These are phyloP conservation scores for Thymelicus sylvestris DNA, from an alignment of 2,888 invertebrate species.

Conservation along the genomic window DNA sequence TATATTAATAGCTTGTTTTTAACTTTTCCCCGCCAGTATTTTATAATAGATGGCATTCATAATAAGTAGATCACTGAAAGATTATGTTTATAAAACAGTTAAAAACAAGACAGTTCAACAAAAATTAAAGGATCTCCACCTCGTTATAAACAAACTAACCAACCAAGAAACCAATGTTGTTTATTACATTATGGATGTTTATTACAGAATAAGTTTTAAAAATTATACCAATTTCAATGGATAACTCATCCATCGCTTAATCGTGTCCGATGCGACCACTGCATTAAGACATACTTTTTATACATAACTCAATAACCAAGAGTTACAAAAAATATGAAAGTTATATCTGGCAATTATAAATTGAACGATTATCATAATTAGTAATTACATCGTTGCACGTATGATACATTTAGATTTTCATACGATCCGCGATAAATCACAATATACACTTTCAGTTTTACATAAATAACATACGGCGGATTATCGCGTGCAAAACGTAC, in stretches of 20 bases:
- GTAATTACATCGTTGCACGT: constrained; percentile 32
- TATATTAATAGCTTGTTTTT: too few relatives aligned
- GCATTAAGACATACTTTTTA: neutral
- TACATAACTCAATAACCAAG: neutral
- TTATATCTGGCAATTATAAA: constrained; percentile 27
- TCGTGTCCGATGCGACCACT: constrained; percentile 4
- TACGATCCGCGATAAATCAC: constrained; percentile 26
- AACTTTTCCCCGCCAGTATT: too few relatives aligned
- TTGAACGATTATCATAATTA: constrained; percentile 34
- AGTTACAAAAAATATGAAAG: constrained; percentile 30
- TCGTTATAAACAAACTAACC: too few relatives aligned
- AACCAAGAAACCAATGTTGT: too few relatives aligned
- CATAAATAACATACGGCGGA: constrained; percentile 26
- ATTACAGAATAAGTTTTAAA: too few relatives aligned
- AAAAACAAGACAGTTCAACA: too few relatives aligned
- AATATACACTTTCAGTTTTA: constrained; percentile 35
- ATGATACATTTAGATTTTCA: constrained; percentile 25
- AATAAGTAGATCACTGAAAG: too few relatives aligned
- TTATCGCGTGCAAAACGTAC: constrained; percentile 24
- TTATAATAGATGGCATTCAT: too few relatives aligned
- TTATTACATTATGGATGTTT: too few relatives aligned
- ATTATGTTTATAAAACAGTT: too few relatives aligned
- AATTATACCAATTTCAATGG: too few relatives aligned
- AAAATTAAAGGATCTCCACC: too few relatives aligned
- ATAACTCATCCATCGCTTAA: neutral